These are phyloP conservation scores for Flexamia atlantica DNA, from an alignment of 2,888 invertebrate species.

Conservation along the genomic window DNA sequence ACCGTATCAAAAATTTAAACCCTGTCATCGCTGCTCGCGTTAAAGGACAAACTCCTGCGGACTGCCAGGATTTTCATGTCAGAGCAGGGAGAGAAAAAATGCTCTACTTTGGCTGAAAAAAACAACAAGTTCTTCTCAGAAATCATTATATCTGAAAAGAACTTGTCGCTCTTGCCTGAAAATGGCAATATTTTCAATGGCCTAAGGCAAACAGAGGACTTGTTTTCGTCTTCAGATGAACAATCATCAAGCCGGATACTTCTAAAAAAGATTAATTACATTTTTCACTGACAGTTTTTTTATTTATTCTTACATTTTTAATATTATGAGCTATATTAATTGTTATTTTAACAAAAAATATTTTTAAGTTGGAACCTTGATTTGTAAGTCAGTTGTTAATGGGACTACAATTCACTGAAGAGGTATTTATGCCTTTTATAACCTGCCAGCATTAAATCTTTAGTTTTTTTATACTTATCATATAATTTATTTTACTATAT, in stretches of 20 bases:
- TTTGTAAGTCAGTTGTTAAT: too few relatives aligned
- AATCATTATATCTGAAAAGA: background rate
- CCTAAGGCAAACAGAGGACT: background rate
- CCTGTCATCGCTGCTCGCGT: background rate
- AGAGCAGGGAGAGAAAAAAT: background rate
- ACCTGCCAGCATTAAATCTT: too few relatives aligned
- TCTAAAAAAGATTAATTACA: too few relatives aligned
- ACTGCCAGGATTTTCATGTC: background rate
- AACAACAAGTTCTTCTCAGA: slow-evolving; percentile 39
- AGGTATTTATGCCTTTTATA: too few relatives aligned
- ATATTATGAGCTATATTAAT: too few relatives aligned
- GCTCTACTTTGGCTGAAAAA: background rate
- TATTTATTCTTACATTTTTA: too few relatives aligned
- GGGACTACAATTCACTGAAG: too few relatives aligned
- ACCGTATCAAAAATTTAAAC: background rate
- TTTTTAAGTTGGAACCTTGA: too few relatives aligned
- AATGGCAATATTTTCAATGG: slow-evolving; percentile 1
- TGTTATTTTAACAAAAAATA: too few relatives aligned
- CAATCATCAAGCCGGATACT: background rate
- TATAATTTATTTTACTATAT: too few relatives aligned
- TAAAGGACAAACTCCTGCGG: background rate
- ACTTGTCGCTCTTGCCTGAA: slow-evolving; percentile 3
- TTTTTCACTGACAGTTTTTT: too few relatives aligned
- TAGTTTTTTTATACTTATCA: too few relatives aligned
- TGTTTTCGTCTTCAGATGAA: background rate